Evolutionary conservation across 2,797 vertebrate species (phyloP).

Genomic region (Brachyalestes nurse): DNA sequence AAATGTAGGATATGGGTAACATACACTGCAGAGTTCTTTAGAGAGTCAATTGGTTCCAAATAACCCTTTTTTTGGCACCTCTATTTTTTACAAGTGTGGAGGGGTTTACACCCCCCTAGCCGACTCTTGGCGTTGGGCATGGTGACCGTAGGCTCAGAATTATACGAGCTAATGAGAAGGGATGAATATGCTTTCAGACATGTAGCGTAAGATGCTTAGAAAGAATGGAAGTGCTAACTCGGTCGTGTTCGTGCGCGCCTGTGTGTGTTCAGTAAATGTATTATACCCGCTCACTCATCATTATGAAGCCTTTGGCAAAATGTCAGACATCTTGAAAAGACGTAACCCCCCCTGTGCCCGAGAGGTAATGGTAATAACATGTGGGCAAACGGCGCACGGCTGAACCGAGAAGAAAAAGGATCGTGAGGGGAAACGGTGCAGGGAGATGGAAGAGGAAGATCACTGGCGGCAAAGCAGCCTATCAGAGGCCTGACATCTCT

Average conservation of each 20-base stretch:
- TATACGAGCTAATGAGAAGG: too few relatives aligned
- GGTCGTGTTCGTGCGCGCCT: background rate
- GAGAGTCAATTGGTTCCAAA: too few relatives aligned
- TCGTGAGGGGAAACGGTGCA: constrained; percentile 65
- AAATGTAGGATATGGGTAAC: too few relatives aligned
- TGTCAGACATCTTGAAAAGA: constrained; percentile 84
- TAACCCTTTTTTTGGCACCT: too few relatives aligned
- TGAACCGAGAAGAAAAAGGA: constrained; percentile 67
- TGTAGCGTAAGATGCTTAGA: too few relatives aligned
- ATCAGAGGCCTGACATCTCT: constrained; percentile 74
- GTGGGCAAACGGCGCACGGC: constrained; percentile 71
- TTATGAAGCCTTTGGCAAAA: constrained; percentile 77
- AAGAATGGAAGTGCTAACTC: too few relatives aligned
- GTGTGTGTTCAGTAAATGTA: constrained; percentile 49
- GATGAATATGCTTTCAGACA: too few relatives aligned
- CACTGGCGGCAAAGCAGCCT: constrained; percentile 67
- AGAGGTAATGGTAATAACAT: constrained; percentile 80
- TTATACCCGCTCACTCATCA: constrained; percentile 79
- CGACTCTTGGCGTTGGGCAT: background rate
- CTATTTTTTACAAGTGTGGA: too few relatives aligned
- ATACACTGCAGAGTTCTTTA: too few relatives aligned
- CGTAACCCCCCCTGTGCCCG: constrained; percentile 63
- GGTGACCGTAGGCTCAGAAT: background rate
- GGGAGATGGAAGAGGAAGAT: constrained; percentile 73
- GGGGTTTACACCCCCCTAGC: background rate